Evolutionary conservation across 2,888 invertebrate genomes (phyloP), one percentile per base, ranked within the genome.

Genomic region (Chironomus riparius): DNA sequence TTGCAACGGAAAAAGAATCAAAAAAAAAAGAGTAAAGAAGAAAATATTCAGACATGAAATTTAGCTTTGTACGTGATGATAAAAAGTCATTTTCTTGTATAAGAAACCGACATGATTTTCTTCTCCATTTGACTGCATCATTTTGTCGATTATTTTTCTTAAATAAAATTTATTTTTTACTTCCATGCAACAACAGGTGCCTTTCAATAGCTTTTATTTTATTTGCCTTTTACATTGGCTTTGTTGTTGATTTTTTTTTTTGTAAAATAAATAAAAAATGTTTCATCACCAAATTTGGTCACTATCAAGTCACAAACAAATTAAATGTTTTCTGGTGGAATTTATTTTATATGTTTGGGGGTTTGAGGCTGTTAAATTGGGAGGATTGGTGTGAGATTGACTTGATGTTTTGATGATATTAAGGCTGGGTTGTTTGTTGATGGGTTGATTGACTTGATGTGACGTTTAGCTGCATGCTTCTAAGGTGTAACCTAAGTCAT

Each of bases 121-220:
- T 47, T 12, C 70, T 47, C 10, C 70, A 70, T 70, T 70, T 70
- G 70, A 70, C 18, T 70, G 70, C 48, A 48, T 18, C 38, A 38
- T 38, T 38, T 38, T 38, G 38, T 38, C 38, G 38, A 38, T 38
- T 38, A 38, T 68, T 68, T 28, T 24, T 68, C 68, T 68, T 56
- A 15, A 15, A 56, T n/a, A 21, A 65, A 21, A 13, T 65, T 21
- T 65, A 13, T 65, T 18, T 65, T 18, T 22, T 65, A 18, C 18
- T 65, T 70, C 13, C 70, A 38, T 13, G 4, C n/a, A n/a, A 28
- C 71, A 71, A 71, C 71, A 71, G 71, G 71, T 71, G 71, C 50
- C 13, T 48, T 70, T 70, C 38, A 70, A 15, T 15, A 15, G 15
- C 18, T 15, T 38, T 38, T 38, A 38, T 38, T 38, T 10, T 38